phyloP scores from a whole-genome alignment of 2,888 invertebrate species.

The Andrena dorsata region DNA sequence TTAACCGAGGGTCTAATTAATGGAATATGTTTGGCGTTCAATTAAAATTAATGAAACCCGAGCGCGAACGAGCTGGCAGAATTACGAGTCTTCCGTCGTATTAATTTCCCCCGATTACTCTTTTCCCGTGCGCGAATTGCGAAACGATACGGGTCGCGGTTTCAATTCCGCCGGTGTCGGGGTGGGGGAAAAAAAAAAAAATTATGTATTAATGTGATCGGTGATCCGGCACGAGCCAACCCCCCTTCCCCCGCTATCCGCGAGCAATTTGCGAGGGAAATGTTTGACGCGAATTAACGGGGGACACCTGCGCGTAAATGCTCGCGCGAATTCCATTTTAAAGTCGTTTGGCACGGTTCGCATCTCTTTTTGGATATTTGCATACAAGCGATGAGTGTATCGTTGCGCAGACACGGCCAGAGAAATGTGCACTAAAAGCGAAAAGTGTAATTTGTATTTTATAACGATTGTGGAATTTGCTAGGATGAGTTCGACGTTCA shows the following conservation, averaged over 20 bases:
- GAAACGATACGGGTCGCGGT: slow-evolving; percentile 4
- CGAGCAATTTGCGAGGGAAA: slow-evolving; percentile 6
- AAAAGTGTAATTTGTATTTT: not conserved
- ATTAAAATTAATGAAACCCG: slow-evolving; percentile 52
- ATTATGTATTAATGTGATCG: slow-evolving; percentile 4
- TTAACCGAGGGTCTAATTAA: slow-evolving; percentile 30
- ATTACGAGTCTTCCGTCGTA: slow-evolving; percentile 13
- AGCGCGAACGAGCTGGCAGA: slow-evolving; percentile 17
- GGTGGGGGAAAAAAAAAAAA: slow-evolving; percentile 4
- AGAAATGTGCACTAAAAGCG: not conserved
- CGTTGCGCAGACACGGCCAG: not conserved
- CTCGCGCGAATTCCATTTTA: slow-evolving; percentile 1
- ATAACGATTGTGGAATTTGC: not conserved
- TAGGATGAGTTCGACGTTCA: not conserved
- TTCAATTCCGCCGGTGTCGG: slow-evolving; percentile 2
- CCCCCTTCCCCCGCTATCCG: not conserved
- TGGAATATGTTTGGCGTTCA: slow-evolving; percentile 43
- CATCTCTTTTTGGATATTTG: slow-evolving; percentile 1
- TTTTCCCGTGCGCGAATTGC: slow-evolving; percentile 17
- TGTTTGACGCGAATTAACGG: slow-evolving; percentile 19
- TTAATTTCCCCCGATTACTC: slow-evolving; percentile 23
- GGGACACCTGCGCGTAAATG: slow-evolving; percentile 9
- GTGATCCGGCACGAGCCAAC: slow-evolving; percentile 1
- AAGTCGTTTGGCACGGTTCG: slow-evolving; percentile 5
- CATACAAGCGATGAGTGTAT: not conserved